Base-by-base conservation (phyloP, 2,797 vertebrate genomes). In the Sparus aurata region DNA sequence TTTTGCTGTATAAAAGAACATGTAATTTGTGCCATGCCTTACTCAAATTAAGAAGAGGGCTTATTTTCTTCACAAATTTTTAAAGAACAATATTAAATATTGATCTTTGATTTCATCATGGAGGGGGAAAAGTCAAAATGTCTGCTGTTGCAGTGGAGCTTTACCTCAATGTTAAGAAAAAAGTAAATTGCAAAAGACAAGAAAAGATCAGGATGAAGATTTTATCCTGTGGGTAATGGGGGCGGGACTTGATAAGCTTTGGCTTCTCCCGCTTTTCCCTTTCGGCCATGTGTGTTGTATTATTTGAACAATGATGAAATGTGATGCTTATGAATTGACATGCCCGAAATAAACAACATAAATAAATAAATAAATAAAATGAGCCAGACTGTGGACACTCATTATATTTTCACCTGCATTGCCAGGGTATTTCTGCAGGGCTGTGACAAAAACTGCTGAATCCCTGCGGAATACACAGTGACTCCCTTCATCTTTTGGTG, bases 371-470 rank as follows among this genome's bases (percentile, higher is more conserved):
- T n/a, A n/a, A n/a, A n/a, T n/a, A n/a, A n/a, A n/a, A n/a, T 34
- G 60, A 11, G 8, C 47, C 23, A n/a, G 47, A 76, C 41, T 62
- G 62, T 53, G 76, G 57, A 62, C 38, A 38, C 69, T 87, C 58
- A 68, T 83, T 77, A 80, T 66, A 55, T 59, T 73, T 79, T 61
- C 72, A 71, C 73, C 75, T 68, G 63, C n/a, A 13, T 4, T 43
- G 34, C 55, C 50, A 20, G 30, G 60, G 16, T 22, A 5, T 55
- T 69, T 69, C 70, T 70, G 76, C 64, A 63, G 74, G 64, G 58
- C 61, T 34, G 57, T 53, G 64, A 68, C 73, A 52, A 13, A 62
- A 74, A n/a, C 20, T 22, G 16, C 58, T 17, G 53, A 22, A 12
- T 23, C 59, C 25, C 72, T 58, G 41, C 53, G 16, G 41, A 43